These are phyloP conservation scores for Takifugu ocellatus DNA, from an alignment of 2,797 vertebrate species.

Conservation along the genomic window DNA sequence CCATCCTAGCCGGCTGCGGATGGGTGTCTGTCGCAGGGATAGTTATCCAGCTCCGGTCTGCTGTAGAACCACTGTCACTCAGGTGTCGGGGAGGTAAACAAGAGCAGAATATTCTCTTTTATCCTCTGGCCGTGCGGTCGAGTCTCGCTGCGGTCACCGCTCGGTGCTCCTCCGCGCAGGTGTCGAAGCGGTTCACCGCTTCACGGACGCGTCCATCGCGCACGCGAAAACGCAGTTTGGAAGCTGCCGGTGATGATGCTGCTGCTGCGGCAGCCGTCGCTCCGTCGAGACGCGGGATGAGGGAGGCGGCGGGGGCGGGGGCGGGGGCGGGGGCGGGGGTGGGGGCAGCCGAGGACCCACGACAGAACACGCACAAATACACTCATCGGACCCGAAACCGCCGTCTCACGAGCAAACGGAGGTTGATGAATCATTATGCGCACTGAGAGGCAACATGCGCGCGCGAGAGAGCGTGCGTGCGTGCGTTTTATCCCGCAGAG, in stretches of 20 bases:
- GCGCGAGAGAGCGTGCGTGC: slow-evolving; percentile 6
- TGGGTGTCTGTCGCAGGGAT: slow-evolving; percentile 55
- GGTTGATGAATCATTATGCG: slow-evolving; percentile 64
- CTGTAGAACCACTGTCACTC: slow-evolving; percentile 45
- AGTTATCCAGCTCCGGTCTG: slow-evolving; percentile 69
- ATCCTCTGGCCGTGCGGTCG: slow-evolving; percentile 26
- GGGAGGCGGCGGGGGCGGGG: slow-evolving; percentile 51
- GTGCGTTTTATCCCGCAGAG: slow-evolving; percentile 19
- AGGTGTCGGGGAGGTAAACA: slow-evolving; percentile 56
- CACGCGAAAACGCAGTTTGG: slow-evolving; percentile 59
- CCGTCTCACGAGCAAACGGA: slow-evolving; percentile 59
- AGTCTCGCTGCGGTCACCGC: slow-evolving; percentile 34
- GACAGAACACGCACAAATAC: slow-evolving; percentile 51
- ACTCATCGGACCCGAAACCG: slow-evolving; percentile 57
- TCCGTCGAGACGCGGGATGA: slow-evolving; percentile 70
- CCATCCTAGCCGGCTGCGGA: slow-evolving; percentile 40
- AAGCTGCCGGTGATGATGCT: slow-evolving; percentile 65
- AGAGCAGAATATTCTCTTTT: slow-evolving; percentile 28
- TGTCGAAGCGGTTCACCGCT: slow-evolving; percentile 45
- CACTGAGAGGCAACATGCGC: slow-evolving; percentile 37
- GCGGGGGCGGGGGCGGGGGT: slow-evolving; percentile 30
- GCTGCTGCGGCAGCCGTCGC: slow-evolving; percentile 65
- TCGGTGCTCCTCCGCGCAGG: slow-evolving; percentile 17
- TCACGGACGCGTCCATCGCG: slow-evolving; percentile 47
- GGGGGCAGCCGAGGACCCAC: slow-evolving; percentile 65